Evolutionary conservation across 2,797 vertebrate genomes (phyloP).

Genomic region (Benthosema pterotum): DNA sequence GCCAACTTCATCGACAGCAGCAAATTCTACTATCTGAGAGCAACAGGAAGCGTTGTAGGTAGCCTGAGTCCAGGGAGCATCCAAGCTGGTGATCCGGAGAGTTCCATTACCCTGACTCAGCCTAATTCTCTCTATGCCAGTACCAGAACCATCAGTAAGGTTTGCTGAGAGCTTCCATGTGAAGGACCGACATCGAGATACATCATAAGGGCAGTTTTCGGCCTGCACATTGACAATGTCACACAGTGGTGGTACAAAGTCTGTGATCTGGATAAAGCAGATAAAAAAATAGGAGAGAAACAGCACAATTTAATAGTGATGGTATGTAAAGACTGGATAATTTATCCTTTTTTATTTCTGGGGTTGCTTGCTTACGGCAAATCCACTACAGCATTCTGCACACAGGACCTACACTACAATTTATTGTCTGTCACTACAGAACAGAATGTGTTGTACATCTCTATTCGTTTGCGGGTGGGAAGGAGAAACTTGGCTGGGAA

Average conservation of each 20-base stretch:
- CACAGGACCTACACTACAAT: too few relatives aligned
- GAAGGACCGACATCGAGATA: slow-evolving; percentile 53
- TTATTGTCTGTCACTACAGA: too few relatives aligned
- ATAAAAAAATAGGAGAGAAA: background rate
- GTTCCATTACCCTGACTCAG: slow-evolving; percentile 61
- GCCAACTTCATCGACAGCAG: slow-evolving; percentile 70
- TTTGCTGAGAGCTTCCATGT: slow-evolving; percentile 68
- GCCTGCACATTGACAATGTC: slow-evolving; percentile 28
- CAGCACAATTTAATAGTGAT: too few relatives aligned
- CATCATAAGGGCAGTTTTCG: slow-evolving; percentile 52
- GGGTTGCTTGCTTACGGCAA: too few relatives aligned
- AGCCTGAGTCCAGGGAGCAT: slow-evolving; percentile 22
- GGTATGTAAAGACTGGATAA: too few relatives aligned
- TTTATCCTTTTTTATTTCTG: background rate
- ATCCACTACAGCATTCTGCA: too few relatives aligned
- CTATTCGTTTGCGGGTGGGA: too few relatives aligned
- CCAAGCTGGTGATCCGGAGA: slow-evolving; percentile 30
- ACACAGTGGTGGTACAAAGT: slow-evolving; percentile 58
- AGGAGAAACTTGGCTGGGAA: too few relatives aligned
- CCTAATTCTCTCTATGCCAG: slow-evolving; percentile 61
- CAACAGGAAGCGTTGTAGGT: slow-evolving; percentile 76
- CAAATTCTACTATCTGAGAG: slow-evolving; percentile 66
- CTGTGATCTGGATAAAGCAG: too few relatives aligned
- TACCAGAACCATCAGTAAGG: slow-evolving; percentile 71
- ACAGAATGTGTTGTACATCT: too few relatives aligned